These are phyloP conservation scores for Labia minor DNA, from an alignment of 2,888 invertebrate genomes.

Conservation along the genomic window DNA sequence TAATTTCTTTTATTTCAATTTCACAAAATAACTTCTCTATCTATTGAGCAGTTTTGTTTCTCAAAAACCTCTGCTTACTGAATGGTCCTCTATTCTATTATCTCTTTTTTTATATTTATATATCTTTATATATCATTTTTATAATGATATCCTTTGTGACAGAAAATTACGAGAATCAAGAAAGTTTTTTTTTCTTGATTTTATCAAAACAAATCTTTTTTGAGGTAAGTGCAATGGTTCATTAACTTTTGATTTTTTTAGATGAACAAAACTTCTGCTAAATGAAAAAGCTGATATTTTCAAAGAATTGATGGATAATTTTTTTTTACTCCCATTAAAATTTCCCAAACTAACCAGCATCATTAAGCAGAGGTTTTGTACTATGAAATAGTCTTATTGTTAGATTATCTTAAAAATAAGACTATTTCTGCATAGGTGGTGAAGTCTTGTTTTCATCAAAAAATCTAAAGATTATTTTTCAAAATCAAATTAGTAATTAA, in stretches of 20 bases:
- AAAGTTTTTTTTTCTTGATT: neutral
- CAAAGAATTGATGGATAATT: neutral
- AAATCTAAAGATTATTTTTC: too few relatives aligned
- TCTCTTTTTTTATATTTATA: conserved; percentile 1
- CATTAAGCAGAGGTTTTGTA: conserved; percentile 8
- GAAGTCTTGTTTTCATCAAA: neutral
- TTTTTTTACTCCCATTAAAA: neutral
- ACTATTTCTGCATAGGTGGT: neutral
- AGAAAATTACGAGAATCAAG: neutral
- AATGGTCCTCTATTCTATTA: conserved; percentile 4
- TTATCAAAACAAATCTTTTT: neutral
- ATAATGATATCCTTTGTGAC: neutral
- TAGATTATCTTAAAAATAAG: neutral
- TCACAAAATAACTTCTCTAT: too few relatives aligned
- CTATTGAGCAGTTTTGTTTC: neutral
- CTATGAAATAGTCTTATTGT: neutral
- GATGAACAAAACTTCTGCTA: conserved; percentile 5
- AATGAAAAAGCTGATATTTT: conserved; percentile 13
- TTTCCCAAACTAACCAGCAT: neutral
- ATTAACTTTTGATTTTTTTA: conserved; percentile 13
- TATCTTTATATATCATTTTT: neutral
- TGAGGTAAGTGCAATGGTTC: neutral
- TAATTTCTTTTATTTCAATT: too few relatives aligned
- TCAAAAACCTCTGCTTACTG: conserved; percentile 13
- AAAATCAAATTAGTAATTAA: too few relatives aligned